These are phyloP conservation scores for Lasiommata megera DNA, from an alignment of 2,888 invertebrate species.

Conservation along the genomic window DNA sequence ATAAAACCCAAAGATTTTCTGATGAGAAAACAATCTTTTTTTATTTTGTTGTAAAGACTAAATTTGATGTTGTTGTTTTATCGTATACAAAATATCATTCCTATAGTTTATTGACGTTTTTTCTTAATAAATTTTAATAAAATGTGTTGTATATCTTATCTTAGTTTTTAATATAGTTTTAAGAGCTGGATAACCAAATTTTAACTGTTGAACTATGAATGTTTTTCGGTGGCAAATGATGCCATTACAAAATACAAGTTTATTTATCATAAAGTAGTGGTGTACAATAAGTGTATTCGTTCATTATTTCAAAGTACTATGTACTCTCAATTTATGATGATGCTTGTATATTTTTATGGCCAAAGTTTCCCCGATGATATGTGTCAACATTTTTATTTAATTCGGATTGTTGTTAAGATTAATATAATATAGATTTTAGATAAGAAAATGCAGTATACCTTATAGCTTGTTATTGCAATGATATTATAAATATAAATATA, in stretches of 20 bases:
- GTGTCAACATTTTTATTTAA: neutral
- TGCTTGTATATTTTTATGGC: neutral
- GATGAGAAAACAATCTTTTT: slow-evolving; percentile 5
- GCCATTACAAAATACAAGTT: neutral
- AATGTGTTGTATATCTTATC: slow-evolving; percentile 32
- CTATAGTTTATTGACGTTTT: slow-evolving; percentile 52
- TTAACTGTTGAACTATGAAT: slow-evolving; percentile 18
- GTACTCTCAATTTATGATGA: neutral
- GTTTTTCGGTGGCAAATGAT: neutral
- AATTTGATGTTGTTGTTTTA: slow-evolving; percentile 18
- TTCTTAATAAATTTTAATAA: slow-evolving; percentile 35
- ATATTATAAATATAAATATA: slow-evolving; percentile 1
- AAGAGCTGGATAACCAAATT: slow-evolving; percentile 28
- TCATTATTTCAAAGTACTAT: too few relatives aligned
- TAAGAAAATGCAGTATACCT: slow-evolving; percentile 8
- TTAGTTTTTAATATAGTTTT: slow-evolving; percentile 22
- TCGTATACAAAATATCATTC: slow-evolving; percentile 47
- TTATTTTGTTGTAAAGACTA: slow-evolving; percentile 11
- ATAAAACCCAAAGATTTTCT: slow-evolving; percentile 41
- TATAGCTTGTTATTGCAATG: slow-evolving; percentile 1
- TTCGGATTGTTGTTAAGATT: slow-evolving; percentile 9
- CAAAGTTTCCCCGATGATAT: neutral
- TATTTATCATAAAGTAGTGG: neutral
- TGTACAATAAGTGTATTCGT: neutral
- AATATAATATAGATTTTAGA: neutral